Base-by-base conservation (phyloP, 2,888 invertebrate genomes). In the Mactromeris polynyma region DNA sequence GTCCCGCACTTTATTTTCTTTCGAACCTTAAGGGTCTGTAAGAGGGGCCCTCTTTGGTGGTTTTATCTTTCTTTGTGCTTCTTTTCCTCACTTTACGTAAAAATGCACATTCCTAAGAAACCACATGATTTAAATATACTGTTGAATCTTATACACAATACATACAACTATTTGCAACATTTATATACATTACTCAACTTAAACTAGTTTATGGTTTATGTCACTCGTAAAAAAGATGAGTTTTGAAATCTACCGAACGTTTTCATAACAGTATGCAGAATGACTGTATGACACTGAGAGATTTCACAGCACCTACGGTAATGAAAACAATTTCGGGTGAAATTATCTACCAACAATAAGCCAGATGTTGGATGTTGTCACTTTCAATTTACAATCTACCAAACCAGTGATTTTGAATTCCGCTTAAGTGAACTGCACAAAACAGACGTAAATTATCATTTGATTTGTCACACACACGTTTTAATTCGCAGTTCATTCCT, bases 361-460 rank as follows among this genome's bases (percentile, higher is more conserved):
- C 38, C 79, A 79, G 79, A 46, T 79, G 79, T 26, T 79, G 3
- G 26, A 36, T 11, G 79, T n/a, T 26, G 79, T 40, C 26, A 40
- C 40, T 26, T 40, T 79, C 40, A 79, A 79, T 79, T 79, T 40
- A 42, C 26, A 79, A 79, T 40, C 26, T 36, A 42, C 73, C 31
- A 1, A 73, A 73, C 33, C 36, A 17, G 33, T 73, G 73, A 79
- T 79, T 40, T 42, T 79, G 42, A 14, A 79, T 79, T 79, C 79
- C 79, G 79, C 42, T 46, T 19, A 26, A 36, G 40, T 40, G 40
- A 26, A 26, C 46, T 73, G 64, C 46, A 80, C 69, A 42, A 69
- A 80, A 73, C 79, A 42, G 17, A 69, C 81, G n/a, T 64, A 69
- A 81, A 42, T 64, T 69, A 81, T 80, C 69, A 46, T 69, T 85